Conservation (phyloP, 2,113 vertebrate species). For the Ariopsis seemanni region DNA sequence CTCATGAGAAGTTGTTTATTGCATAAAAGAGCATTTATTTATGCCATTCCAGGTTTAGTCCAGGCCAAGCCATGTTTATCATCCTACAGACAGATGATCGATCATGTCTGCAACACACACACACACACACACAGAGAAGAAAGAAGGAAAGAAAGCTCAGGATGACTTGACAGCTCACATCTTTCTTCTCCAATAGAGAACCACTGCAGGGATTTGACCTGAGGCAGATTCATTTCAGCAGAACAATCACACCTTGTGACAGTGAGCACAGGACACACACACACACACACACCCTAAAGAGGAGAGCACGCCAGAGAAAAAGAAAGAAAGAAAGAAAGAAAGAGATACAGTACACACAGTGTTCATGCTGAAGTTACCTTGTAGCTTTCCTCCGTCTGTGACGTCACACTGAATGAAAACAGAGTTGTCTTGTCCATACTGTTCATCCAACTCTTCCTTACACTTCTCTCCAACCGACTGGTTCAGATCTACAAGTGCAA, state of each 20-base stretch:
- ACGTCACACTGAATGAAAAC: slow-evolving; percentile 89
- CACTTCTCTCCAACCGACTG: slow-evolving; percentile 76
- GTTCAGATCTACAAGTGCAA: slow-evolving; percentile 82
- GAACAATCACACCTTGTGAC: slow-evolving; percentile 64
- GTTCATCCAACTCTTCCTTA: slow-evolving; percentile 77
- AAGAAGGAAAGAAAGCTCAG: neutral
- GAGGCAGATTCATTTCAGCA: slow-evolving; percentile 48
- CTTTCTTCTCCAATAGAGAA: slow-evolving; percentile 23
- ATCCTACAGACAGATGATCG: neutral
- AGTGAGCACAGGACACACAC: slow-evolving; percentile 11
- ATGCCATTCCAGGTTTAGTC: too few relatives aligned
- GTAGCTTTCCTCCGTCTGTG: slow-evolving; percentile 78
- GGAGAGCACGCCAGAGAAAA: neutral
- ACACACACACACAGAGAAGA: neutral
- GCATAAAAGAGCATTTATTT: neutral
- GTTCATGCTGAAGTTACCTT: slow-evolving; percentile 72
- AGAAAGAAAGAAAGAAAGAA: neutral
- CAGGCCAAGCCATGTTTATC: too few relatives aligned
- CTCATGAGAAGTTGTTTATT: neutral
- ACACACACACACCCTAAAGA: too few relatives aligned
- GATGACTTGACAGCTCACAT: slow-evolving; percentile 27
- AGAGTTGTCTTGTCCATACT: slow-evolving; percentile 81
- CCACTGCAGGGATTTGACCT: slow-evolving; percentile 62
- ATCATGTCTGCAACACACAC: neutral
- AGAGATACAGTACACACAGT: neutral